A percentile compares a stretch with the other conserved stretches of the same genome.
phyloP scores from a whole-genome alignment of 2,888 invertebrate genomes.

The Stomorhina lunata region DNA sequence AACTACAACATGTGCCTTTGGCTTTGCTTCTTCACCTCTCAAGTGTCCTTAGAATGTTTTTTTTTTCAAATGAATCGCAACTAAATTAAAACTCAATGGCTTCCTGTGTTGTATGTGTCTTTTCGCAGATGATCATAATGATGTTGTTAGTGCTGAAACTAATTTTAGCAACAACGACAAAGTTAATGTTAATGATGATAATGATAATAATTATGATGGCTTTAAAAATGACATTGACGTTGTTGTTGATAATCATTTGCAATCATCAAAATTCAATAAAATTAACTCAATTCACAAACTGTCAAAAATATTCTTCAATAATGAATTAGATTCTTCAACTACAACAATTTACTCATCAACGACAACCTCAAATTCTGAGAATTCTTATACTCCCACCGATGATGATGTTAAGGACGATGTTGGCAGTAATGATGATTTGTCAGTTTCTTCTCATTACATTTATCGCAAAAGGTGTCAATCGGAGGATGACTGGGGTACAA shows the following conservation, averaged over 20 bases:
- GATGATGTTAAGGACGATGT: background rate
- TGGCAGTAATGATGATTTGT: conserved; percentile 16
- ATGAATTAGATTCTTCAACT: conserved; percentile 37
- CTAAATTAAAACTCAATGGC: conserved; percentile 39
- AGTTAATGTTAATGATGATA: background rate
- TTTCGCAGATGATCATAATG: conserved; percentile 46
- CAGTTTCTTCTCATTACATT: conserved; percentile 68
- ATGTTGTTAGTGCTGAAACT: background rate
- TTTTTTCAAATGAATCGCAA: conserved; percentile 23
- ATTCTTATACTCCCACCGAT: background rate
- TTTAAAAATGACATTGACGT: background rate
- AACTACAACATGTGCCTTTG: background rate
- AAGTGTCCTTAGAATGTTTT: conserved; percentile 23
- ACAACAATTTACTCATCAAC: conserved; percentile 2
- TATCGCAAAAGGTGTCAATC: conserved; percentile 72
- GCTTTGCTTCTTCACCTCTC: conserved; percentile 20
- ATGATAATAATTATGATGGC: background rate
- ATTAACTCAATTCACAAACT: conserved; percentile 47
- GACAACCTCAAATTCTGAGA: background rate
- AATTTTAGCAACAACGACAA: background rate
- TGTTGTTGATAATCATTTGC: background rate
- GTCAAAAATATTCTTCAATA: conserved; percentile 47
- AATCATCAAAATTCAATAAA: conserved; percentile 36
- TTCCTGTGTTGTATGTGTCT: conserved; percentile 26
- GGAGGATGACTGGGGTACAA: conserved; percentile 74